Percentiles rank a stretch among this genome's conserved stretches.
phyloP scores from a whole-genome alignment of 1,140 invertebrate genomes.

The Heliconius nattereri region DNA sequence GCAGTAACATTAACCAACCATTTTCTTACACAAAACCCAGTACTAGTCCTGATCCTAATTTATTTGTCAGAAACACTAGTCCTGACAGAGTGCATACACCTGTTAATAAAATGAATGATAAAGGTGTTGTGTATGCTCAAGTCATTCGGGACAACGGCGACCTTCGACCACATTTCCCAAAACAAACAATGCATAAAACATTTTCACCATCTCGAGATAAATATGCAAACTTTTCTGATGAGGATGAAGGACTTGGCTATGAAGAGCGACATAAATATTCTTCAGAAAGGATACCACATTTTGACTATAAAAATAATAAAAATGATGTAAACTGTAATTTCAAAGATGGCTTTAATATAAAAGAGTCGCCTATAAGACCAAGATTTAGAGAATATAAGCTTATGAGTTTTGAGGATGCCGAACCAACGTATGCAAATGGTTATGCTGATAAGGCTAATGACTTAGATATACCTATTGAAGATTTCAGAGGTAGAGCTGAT shows the following conservation, averaged over 20 bases:
- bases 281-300: slow-evolving; percentile 63
- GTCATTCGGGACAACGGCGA: slow-evolving; percentile 83
- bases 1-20: slow-evolving; percentile 87
- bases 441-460: slow-evolving; percentile 56
- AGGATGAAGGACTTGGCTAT: slow-evolving; percentile 88
- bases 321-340: slow-evolving; percentile 57
- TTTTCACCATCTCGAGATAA: slow-evolving; percentile 71
- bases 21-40: slow-evolving; percentile 87
- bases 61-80: slow-evolving; percentile 75
- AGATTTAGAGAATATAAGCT: slow-evolving; percentile 74
- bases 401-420: slow-evolving; percentile 74
- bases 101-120: slow-evolving; percentile 73
- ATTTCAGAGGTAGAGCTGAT: slow-evolving; percentile 83
- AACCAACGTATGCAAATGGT: slow-evolving; percentile 76
- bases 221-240: slow-evolving; percentile 83
- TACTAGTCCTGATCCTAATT: slow-evolving; percentile 77
- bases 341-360: slow-evolving; percentile 62
- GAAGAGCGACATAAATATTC: slow-evolving; percentile 80
- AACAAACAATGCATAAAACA: slow-evolving; percentile 82
- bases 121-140: slow-evolving; percentile 87
- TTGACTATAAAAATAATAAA: slow-evolving; percentile 66
- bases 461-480: slow-evolving; percentile 74
- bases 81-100: slow-evolving; percentile 72
- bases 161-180: slow-evolving; percentile 53
- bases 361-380: slow-evolving; percentile 75